Evolutionary conservation across 2,888 invertebrate species (phyloP), one percentile per base, ranked within the genome.

Genomic region (Agrilus cyanescens): DNA sequence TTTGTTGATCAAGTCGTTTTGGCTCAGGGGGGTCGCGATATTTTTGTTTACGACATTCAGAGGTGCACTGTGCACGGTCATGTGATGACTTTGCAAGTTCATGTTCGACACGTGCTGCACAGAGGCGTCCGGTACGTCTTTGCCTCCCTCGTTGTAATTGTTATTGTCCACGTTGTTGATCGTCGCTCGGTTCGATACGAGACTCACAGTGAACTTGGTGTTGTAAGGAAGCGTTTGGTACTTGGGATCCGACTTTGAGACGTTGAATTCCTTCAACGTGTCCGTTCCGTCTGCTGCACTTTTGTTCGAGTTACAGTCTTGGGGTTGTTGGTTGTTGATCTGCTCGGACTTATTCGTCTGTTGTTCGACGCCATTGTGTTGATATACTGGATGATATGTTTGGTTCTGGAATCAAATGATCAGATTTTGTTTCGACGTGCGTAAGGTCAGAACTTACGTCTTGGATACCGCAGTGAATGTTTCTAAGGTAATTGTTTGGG

Each of bases 211-310:
- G 63, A 87, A 86, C 67, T 88, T 91, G 31, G 85, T 87, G 62
- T 82, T 91, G 69, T 88, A 86, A 54, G 91, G 90, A 67, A 91
- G 71, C 20, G 89, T 89, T 72, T 91, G 90, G 71, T 87, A 91
- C 68, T 88, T 94, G 33, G 84, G 88, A 66, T 91, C 89, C 43
- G 82, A 83, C 64, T 89, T 89, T 58, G 82, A 85, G 18, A 85
- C 78, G 46, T 78, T 77, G 60, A 86, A 85, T 58, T 84, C 79
- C 43, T 78, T 75, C 14, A 76, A 66, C 51, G 71, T 71, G 56
- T 77, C 76, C 16, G 43, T 51, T 20, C 57, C 62, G 34, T 62
- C 63, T 29, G 38, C 35, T 31, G 44, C 34, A 41, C 49, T 53
- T 20, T 49, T 45, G 45, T 58, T 60, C 1, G 57, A 49, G 32